These are phyloP conservation scores for Cyprinodon brontotheroides DNA, from an alignment of 2,113 vertebrate species.

Conservation along the genomic window DNA sequence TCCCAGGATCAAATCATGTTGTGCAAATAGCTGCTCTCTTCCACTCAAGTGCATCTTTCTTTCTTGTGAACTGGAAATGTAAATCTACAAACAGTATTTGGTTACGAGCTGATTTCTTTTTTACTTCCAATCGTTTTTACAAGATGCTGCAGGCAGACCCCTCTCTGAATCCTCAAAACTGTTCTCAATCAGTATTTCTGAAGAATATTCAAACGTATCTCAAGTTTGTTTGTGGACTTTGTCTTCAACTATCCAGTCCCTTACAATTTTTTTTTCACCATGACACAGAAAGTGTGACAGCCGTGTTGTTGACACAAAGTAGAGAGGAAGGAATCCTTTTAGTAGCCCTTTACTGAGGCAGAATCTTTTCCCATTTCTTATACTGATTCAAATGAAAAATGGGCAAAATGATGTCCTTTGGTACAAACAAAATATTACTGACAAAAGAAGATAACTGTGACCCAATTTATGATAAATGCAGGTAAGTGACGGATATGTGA, in stretches of 20 bases:
- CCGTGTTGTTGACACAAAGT: not conserved
- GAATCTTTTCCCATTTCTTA: not conserved
- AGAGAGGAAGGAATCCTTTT: not conserved
- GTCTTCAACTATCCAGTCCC: no score
- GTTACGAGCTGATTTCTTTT: not conserved
- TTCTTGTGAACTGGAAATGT: not conserved
- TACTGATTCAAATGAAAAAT: not conserved
- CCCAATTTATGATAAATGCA: not conserved
- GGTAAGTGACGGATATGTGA: not conserved
- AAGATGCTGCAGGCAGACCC: not conserved
- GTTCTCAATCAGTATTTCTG: not conserved
- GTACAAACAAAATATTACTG: not conserved
- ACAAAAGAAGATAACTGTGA: not conserved
- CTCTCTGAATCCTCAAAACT: not conserved
- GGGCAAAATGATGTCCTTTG: not conserved
- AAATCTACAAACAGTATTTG: not conserved
- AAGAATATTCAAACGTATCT: not conserved
- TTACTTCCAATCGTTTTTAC: not conserved
- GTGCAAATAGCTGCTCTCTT: constrained; percentile 41
- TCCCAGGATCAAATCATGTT: constrained; percentile 44
- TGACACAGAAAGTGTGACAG: not conserved
- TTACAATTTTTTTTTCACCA: not conserved
- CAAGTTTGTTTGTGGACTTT: not conserved
- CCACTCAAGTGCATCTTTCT: constrained; percentile 2
- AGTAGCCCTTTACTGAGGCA: not conserved